phyloP scores from a whole-genome alignment of 2,888 invertebrate genomes.

The Drosophila anceps region DNA sequence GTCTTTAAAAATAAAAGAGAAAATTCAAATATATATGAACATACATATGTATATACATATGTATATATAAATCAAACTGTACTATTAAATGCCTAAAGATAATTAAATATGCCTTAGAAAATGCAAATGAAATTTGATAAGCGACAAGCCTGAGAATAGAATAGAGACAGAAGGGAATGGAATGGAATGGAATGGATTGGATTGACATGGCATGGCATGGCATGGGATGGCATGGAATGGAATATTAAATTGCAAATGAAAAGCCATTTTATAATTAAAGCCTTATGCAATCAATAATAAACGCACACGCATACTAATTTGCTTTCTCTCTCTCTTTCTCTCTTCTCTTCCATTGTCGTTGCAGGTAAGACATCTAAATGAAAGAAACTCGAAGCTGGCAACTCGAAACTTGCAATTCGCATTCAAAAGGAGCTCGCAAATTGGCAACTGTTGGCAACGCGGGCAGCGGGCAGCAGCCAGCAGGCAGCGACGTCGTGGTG shows the following conservation, averaged over 20 bases:
- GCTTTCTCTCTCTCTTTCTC: constrained; percentile 3
- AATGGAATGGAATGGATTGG: background rate
- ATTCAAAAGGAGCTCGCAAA: constrained; percentile 38
- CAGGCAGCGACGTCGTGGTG: background rate
- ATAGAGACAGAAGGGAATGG: background rate
- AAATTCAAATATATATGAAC: background rate
- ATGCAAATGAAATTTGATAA: background rate
- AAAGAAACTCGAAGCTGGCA: constrained; percentile 17
- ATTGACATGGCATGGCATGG: background rate
- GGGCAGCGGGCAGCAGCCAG: background rate
- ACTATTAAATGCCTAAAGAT: background rate
- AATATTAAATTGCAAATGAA: constrained; percentile 2
- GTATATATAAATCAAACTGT: background rate
- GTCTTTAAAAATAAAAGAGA: background rate
- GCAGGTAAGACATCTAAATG: constrained; percentile 66
- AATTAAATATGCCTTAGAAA: constrained; percentile 1
- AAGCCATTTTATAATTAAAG: constrained; percentile 7
- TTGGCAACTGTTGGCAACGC: constrained; percentile 29
- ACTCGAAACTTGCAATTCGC: constrained; percentile 3
- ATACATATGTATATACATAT: background rate
- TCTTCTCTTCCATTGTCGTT: constrained; percentile 36
- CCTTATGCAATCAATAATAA: constrained; percentile 17
- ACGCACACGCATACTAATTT: constrained; percentile 14
- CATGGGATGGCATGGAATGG: background rate
- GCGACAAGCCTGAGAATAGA: background rate